These are phyloP conservation scores for Physocephala rufipes DNA, from an alignment of 2,888 invertebrate species.

Conservation along the genomic window DNA sequence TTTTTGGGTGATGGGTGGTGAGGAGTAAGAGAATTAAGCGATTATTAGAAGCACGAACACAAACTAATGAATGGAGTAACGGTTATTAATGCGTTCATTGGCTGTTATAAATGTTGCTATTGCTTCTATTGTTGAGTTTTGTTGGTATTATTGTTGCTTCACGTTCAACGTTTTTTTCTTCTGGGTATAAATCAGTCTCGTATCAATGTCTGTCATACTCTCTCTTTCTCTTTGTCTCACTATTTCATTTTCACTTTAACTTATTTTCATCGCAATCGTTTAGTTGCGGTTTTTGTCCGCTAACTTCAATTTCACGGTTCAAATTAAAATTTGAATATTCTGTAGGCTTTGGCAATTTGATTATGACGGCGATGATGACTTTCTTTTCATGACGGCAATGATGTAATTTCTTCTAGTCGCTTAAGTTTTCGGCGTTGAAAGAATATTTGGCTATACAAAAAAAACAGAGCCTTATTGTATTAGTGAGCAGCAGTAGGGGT, in stretches of 20 bases:
- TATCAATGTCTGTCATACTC: not conserved
- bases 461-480: too few relatives aligned
- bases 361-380: not conserved
- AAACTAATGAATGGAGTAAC: constrained; percentile 21
- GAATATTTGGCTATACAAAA: too few relatives aligned
- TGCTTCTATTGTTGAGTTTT: constrained; percentile 15
- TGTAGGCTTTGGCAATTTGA: too few relatives aligned
- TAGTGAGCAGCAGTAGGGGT: too few relatives aligned
- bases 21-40: too few relatives aligned
- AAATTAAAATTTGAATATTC: too few relatives aligned
- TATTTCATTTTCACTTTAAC: not conserved
- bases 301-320: not conserved
- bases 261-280: too few relatives aligned
- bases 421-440: not conserved
- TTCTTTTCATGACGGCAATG: not conserved
- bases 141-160: not conserved
- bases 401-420: not conserved
- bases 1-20: too few relatives aligned
- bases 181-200: too few relatives aligned
- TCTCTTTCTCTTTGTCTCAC: not conserved
- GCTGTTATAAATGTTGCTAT: not conserved
- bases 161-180: too few relatives aligned
- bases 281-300: not conserved
- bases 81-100: constrained; percentile 14
- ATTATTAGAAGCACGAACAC: too few relatives aligned